Base-by-base conservation (phyloP, 1,140 invertebrate genomes). In the Penaeus chinensis region DNA sequence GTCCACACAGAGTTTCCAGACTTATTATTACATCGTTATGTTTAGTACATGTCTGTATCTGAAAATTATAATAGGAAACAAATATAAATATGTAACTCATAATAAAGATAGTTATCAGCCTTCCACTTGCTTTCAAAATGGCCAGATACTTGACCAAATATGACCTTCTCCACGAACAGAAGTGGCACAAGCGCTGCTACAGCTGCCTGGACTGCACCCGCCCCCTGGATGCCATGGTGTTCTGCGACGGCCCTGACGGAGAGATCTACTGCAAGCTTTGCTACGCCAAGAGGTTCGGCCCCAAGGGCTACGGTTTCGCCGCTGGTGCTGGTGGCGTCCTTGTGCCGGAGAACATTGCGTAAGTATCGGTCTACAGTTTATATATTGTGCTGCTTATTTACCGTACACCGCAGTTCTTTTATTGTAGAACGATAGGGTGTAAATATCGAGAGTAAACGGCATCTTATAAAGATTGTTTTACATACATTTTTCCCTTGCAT, bases 241-340 rank as follows among this genome's bases (percentile, higher is more conserved):
- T 96, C 78, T 97, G 96, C 91, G 97, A 98, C 91, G 96, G 96
- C 20, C 96, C 96, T 71, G 96, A 97, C 91, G 95, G 95, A 91
- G 96, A 98, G 92, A 96, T 97, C 91, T 96, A 97, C 92, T 97
- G 96, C 93, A 95, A 95, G 90, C 94, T 96, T 74, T 98, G 97
- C 92, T 98, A 98, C 91, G 95, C 95, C 82, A 98, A 96, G 92
- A 94, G 96, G 13, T 98, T 96, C 91, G 97, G 97, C 82, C 97
- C 97, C 82, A 97, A 97, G 93, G 96, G 92, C 47, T 92, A 92
- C 82, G 90, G 90, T 84, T 90, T 90, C 85, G 90, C 89, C 20
- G 84, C 88, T 80, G 89, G 89, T 19, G 81, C 81, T 37, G 89
- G 89, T 66, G 89, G 89, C 24, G 89, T 90, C 47, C 84, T 90